Evolutionary conservation across 1,140 invertebrate species (phyloP), one percentile per base, ranked within the genome.

Genomic region (Meloidogyne exigua): DNA sequence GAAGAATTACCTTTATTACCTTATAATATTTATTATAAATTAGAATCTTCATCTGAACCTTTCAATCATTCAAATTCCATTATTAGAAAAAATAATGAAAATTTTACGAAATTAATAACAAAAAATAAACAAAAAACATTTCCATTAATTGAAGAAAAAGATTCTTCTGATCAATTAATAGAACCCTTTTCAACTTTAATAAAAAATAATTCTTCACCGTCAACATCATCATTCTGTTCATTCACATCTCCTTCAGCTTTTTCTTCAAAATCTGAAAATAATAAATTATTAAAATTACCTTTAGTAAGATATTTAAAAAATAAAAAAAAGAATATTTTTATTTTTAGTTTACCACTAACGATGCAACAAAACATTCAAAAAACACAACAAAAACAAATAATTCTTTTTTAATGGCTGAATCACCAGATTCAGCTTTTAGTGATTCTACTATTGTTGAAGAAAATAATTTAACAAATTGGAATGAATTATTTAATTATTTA

Each of bases 1-100:
- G 82, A 81, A 69, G 80, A 81, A 71, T 28, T 75, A 18, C 80
- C 70, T 4, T 84, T 83, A 32, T 49, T 81, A 18, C 80, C 80
- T 12, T 81, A 81, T 68, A 81, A 81, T 64, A 81, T 81, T 75
- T 69, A 81, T 64, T 81, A 81, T 77, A 49, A 82, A 23, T 32
- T 81, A 15, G 81, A 81, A 36, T 63, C 68, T 39, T 79, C 82
- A 28, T 32, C 32, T 12, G 63, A 81, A 25, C 64, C 18, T 1
- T 68, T 25, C 15, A 65, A 62, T 36, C 36, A 23, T 13, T 57
- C 28, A 42, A 49, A 49, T 49, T 49, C 44, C 18, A 18, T 49
- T 49, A 18, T 18, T 18, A 18, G 13, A 49, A 49, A 49, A 49
- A 15, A 49, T 18, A 18, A 49, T 18, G 15, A 49, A 49, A 4